Evolutionary conservation across 2,113 vertebrate genomes (phyloP).

Genomic region (cat (Felis catus)): DNA sequence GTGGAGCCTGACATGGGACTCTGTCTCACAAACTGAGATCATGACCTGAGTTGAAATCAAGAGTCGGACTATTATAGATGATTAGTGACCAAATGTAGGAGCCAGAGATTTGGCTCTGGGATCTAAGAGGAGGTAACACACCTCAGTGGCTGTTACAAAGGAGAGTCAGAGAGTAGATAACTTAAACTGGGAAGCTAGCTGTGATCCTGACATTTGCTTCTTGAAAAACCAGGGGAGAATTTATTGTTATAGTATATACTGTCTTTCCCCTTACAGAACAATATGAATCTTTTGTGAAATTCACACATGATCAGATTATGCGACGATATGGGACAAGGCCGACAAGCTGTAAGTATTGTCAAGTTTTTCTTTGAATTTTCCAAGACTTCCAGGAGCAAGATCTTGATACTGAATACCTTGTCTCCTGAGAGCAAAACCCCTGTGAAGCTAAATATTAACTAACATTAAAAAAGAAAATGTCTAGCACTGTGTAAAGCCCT

Average conservation of each 20-base stretch:
- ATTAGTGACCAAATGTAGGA: constrained; percentile 21
- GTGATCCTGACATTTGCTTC: constrained; percentile 27
- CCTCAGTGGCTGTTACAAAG: not conserved
- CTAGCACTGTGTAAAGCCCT: not conserved
- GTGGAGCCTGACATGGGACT: too few relatives aligned
- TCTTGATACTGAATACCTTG: constrained; percentile 31
- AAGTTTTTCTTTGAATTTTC: constrained; percentile 59
- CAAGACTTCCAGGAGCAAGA: constrained; percentile 6
- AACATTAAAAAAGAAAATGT: not conserved
- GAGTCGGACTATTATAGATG: not conserved
- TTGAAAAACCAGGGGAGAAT: not conserved
- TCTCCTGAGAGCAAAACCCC: not conserved
- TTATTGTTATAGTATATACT: constrained; percentile 14
- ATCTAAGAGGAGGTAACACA: not conserved
- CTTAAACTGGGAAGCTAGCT: not conserved
- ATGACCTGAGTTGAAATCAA: too few relatives aligned
- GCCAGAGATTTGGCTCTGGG: not conserved
- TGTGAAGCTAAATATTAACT: constrained; percentile 36
- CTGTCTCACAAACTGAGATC: too few relatives aligned
- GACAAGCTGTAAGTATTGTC: constrained; percentile 90
- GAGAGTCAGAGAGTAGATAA: not conserved
- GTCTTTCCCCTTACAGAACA: constrained; percentile 87
- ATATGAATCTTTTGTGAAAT: constrained; percentile 97
- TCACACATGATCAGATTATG: constrained; percentile 97
- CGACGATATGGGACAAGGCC: constrained; percentile 94